Base-by-base conservation (phyloP, 1,140 invertebrate species). In the Trichoplusia ni region DNA sequence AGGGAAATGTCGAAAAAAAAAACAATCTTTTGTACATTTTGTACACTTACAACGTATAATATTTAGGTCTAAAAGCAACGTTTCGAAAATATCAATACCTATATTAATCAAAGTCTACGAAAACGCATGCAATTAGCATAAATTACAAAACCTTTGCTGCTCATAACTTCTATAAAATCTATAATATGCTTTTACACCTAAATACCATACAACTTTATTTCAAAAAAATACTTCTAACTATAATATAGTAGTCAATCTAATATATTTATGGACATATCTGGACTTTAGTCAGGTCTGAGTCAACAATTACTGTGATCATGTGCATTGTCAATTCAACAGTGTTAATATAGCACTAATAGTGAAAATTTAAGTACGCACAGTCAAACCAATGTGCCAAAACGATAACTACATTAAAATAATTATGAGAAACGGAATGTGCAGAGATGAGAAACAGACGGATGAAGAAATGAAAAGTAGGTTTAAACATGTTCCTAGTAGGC, bases 1-100 rank as follows among this genome's bases (percentile, higher is more conserved):
- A 73, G 69, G 53, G 37, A 76, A 73, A 80, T 66, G 63, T 77
- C 67, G 64, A 73, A 75, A 73, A 67, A 69, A 65, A 71, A 68
- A 62, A 66, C 40, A 69, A 71, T 72, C 64, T 42, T 69, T 69
- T 68, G 67, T 78, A 78, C 75, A 71, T 31, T 54, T 46, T 60
- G 56, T 60, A 60, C 56, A 60, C 29, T 16, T 35, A 31, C 37
- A 60, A 19, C 27, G 29, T 29, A 46, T 60, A 29, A 33, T 60
- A 60, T 60, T 47, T 47, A 4, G 40, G 56, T 46, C 8, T 23
- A 60, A 33, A 60, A 29, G 54, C 51, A 16, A n/a, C n/a, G n/a
- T n/a, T 37, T 25, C 4, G 2, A 21, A 16, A 1, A 23, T 25
- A 23, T 6, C 6, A 18, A 38, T 14, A 11, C 35, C 6, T 38